Evolutionary conservation across 2,888 invertebrate species (phyloP).

Genomic region (Dorcus hopei): DNA sequence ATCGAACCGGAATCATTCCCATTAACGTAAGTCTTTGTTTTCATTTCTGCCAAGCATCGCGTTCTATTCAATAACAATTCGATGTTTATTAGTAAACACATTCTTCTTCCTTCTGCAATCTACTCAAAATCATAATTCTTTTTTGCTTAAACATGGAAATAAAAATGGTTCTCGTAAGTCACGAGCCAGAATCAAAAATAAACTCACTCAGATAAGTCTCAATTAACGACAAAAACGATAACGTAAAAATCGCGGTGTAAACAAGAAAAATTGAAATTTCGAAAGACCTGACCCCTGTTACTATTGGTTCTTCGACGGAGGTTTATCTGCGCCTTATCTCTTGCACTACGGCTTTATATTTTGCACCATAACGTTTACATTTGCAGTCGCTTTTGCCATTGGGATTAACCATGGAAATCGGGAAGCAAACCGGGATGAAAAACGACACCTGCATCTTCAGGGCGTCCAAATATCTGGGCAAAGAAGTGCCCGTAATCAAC

Average conservation of each 20-base stretch:
- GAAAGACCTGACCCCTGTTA: not conserved
- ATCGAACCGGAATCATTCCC: no score
- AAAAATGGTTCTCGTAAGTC: no score
- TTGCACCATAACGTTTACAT: not conserved
- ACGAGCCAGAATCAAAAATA: no score
- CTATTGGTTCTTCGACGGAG: not conserved
- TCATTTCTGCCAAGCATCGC: no score
- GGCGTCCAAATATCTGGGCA: not conserved
- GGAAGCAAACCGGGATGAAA: not conserved
- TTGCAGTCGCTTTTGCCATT: not conserved
- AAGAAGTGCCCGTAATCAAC: slow-evolving; percentile 41
- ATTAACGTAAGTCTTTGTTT: no score
- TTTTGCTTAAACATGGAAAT: no score
- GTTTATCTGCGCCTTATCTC: not conserved
- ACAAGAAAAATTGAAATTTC: not conserved
- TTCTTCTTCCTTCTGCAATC: no score
- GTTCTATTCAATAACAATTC: no score
- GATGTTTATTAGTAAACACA: no score
- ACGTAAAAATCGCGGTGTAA: not conserved
- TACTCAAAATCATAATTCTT: no score
- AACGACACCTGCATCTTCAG: not conserved
- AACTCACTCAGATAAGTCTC: not conserved
- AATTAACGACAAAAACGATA: not conserved
- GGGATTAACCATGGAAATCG: not conserved
- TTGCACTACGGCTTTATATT: not conserved